These are phyloP conservation scores for Aleiodes alternator DNA, from an alignment of 2,888 invertebrate species.

Conservation along the genomic window DNA sequence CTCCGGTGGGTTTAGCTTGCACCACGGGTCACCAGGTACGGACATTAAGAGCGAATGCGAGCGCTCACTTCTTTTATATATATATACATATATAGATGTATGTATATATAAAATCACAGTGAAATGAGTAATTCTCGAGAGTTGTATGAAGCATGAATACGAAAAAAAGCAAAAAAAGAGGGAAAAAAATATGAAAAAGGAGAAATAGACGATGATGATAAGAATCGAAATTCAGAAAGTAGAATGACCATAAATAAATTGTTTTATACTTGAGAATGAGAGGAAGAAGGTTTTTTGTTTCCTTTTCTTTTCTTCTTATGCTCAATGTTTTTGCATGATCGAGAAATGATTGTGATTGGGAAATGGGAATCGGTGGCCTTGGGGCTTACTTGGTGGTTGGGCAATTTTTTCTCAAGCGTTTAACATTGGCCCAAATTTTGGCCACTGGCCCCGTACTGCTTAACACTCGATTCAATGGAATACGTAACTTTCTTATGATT, in stretches of 20 bases:
- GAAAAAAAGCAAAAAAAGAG: neutral
- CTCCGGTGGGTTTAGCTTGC: slow-evolving; percentile 72
- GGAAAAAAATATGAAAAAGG: neutral
- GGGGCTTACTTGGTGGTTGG: slow-evolving; percentile 18
- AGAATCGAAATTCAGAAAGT: neutral
- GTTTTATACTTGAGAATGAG: neutral
- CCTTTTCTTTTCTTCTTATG: too few species aligned
- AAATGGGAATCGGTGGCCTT: slow-evolving; percentile 34
- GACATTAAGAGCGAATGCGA: slow-evolving; percentile 70
- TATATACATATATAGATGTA: neutral
- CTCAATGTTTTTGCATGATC: neutral
- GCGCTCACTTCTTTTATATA: slow-evolving; percentile 52
- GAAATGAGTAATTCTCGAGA: slow-evolving; percentile 25
- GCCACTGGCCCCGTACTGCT: slow-evolving; percentile 66
- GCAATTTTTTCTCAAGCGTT: slow-evolving; percentile 50
- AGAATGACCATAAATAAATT: neutral
- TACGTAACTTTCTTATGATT: too few species aligned
- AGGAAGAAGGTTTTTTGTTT: neutral
- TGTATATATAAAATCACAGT: slow-evolving; percentile 14
- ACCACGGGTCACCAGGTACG: slow-evolving; percentile 72
- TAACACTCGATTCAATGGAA: slow-evolving; percentile 31
- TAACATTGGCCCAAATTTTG: slow-evolving; percentile 73
- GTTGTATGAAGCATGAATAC: slow-evolving; percentile 6
- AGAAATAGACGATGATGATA: neutral
- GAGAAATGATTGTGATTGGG: slow-evolving; percentile 48